Base-by-base conservation (phyloP, 2,113 vertebrate species). In the Triplophysa rosa region DNA sequence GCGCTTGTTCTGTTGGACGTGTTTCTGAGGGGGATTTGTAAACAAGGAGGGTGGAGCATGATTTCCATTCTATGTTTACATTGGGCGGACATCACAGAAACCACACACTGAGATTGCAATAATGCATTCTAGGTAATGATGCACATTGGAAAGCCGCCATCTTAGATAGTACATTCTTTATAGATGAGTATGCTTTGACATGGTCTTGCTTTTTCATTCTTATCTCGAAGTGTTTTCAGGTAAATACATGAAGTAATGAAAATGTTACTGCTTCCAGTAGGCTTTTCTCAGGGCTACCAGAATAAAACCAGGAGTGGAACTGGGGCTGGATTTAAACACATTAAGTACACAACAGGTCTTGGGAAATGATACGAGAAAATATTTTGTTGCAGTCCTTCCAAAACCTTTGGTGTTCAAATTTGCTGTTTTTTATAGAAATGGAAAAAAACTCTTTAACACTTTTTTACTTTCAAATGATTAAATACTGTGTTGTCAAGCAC, bases 1-100 rank as follows among this genome's bases (percentile, higher is more conserved):
- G 70, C 65, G 47, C 69, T 80, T 58, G 72, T 42, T 54, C 59
- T 40, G 29, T 74, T 70, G 67, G 71, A 75, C 40, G 37, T 21
- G 58, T 79, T 80, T 47, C 76, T 78, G 79, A 77, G 69, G 69
- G 26, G 12, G 69, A 78, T 80, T 68, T 81, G 83, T 84, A 84
- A 84, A 84, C 79, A 84, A 70, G 68, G 74, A 67, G 66, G 83
- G 69, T 61, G 68, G 75, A 78, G 45, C 64, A 69, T 21, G 47
- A 75, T 47, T 58, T 81, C 21, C 33, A 42, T 33, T 17, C 14
- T 16, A 13, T 81, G 83, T 84, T 84, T 84, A 84, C 70, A 37
- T 75, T 84, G 80, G 76, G 77, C 64, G 26, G 65, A 79, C 70
- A 81, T 76, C 76, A 70, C 69, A 84, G 70, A 13, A 59, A 29